Conservation (phyloP, 2,113 vertebrate genomes). For the Phoenicopterus ruber region DNA sequence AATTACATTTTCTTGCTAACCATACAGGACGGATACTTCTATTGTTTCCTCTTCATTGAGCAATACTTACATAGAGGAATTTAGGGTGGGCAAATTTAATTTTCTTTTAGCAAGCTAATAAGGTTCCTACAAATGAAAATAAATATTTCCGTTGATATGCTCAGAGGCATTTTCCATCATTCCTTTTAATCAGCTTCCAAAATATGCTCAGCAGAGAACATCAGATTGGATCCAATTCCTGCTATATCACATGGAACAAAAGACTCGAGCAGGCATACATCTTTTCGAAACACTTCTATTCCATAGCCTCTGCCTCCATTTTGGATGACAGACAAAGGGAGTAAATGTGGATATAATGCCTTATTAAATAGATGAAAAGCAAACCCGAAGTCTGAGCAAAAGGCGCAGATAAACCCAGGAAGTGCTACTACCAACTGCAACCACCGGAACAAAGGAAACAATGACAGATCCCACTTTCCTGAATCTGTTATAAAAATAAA, state of each 20-base stretch:
- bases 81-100: not conserved
- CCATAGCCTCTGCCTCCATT: conserved; percentile 57
- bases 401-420: conserved; percentile 33
- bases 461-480: not conserved
- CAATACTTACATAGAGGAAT: not conserved
- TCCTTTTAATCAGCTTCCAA: conserved; percentile 21
- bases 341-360: not conserved
- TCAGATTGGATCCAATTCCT: conserved; percentile 6
- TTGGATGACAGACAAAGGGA: conserved; percentile 52
- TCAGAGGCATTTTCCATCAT: conserved; percentile 5
- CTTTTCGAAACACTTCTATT: conserved; percentile 4
- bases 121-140: not conserved
- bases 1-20: not conserved
- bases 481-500: not conserved
- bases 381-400: not conserved
- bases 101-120: not conserved
- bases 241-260: conserved; percentile 6
- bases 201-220: not conserved
- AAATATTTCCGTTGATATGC: not conserved
- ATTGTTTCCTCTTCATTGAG: not conserved
- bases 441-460: conserved; percentile 37
- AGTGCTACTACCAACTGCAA: not conserved
- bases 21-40: not conserved
- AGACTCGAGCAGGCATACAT: conserved; percentile 1
- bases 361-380: not conserved